Evolutionary conservation across 1,140 invertebrate species (phyloP).

Genomic region (Pemphigus obesinymphae): DNA sequence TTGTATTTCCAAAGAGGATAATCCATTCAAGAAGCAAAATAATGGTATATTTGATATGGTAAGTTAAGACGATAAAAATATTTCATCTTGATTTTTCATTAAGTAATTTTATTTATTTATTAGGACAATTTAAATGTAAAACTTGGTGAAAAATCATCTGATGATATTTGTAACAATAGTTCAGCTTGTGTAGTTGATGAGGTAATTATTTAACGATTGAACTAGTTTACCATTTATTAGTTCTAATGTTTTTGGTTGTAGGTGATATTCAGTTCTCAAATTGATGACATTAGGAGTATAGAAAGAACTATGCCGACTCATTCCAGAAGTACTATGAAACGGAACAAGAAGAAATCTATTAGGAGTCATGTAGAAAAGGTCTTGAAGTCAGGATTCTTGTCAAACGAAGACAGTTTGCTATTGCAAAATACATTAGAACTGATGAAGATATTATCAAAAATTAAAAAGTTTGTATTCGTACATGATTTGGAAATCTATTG

Average conservation of each 20-base stretch:
- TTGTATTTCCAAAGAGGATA: not conserved
- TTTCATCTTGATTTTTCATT: not conserved
- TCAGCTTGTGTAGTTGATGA: not conserved
- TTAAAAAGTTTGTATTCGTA: not conserved
- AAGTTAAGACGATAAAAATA: not conserved
- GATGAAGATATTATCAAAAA: constrained; percentile 18
- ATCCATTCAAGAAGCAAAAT: not conserved
- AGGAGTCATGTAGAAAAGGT: not conserved
- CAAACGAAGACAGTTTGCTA: not conserved
- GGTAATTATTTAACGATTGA: not conserved
- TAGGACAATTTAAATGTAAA: not conserved
- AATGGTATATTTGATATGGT: not conserved
- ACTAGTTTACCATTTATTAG: not conserved
- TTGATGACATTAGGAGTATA: constrained; percentile 9
- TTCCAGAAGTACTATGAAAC: not conserved
- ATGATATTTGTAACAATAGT: not conserved
- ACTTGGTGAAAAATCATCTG: not conserved
- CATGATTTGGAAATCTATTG: not conserved
- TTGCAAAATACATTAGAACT: constrained; percentile 24
- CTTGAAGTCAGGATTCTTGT: constrained; percentile 7
- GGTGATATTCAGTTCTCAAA: not conserved
- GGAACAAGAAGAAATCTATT: not conserved
- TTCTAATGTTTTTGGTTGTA: not conserved
- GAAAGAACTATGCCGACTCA: constrained; percentile 3
- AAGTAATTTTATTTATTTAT: not conserved